Base-by-base conservation (phyloP, 30 jellyfish, hydroid and myxozoan genomes). In the Nemopilema nomurai region DNA sequence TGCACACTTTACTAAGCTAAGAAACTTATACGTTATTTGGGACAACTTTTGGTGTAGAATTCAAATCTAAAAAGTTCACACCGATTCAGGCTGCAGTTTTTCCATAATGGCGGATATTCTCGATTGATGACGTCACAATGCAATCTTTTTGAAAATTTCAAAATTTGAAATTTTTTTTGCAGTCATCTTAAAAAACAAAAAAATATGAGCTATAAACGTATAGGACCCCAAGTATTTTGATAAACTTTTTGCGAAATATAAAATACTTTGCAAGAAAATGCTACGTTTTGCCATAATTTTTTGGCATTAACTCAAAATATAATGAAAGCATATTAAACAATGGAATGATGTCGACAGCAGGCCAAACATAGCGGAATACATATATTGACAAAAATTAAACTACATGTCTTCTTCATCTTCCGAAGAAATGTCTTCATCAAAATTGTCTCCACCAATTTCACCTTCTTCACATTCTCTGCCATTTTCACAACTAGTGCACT, bases 21-120 rank as follows among this genome's bases (percentile, higher is more conserved):
- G 51, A 69, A 18, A 28, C 24, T 69, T 69, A n/a, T 28, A 69
- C 57, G 79, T 69, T 28, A 69, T 41, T 51, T 23, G 22, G 79
- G 79, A 22, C 79, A 69, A 69, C 79, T 69, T 69, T 69, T 69
- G 79, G 79, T 20, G 79, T 28, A n/a, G 79, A 69, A 69, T 69
- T 69, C 79, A 69, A 69, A 69, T n/a, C 49, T 69, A 69, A 69
- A 69, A 69, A 69, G 79, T 69, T 69, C 79, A 69, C 51, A 69
- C 51, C 51, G 79, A 69, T 69, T 69, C 51, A 69, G 79, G 79
- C 79, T 69, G 79, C 79, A 69, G 79, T 69, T 69, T 69, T 69
- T 69, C 79, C 79, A 69, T 69, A 69, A 69, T 69, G 79, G 79
- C 79, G 79, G 79, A 69, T 69, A 69, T 28, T 69, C 51, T 23